Conservation (phyloP, 2,888 invertebrate genomes). For the Crioceris asparagi region DNA sequence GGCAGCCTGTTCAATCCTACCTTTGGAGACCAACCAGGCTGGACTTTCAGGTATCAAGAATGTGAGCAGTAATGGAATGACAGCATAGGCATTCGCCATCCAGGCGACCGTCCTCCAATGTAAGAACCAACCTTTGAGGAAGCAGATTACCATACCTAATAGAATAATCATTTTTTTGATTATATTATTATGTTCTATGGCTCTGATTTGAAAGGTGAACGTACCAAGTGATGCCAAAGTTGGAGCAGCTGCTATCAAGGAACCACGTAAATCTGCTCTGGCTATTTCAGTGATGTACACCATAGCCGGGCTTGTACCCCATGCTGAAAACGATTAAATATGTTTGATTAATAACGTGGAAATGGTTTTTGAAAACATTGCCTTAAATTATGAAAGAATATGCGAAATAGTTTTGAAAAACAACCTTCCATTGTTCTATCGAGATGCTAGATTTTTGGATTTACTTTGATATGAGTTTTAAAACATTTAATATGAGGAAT, state of each 20-base stretch:
- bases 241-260: slow-evolving; percentile 47
- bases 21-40: slow-evolving; percentile 47
- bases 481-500: not conserved
- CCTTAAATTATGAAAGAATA: too few species aligned
- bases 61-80: slow-evolving; percentile 41
- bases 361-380: too few species aligned
- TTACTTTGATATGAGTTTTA: too few species aligned
- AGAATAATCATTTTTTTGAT: too few species aligned
- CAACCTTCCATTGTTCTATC: too few species aligned
- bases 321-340: slow-evolving; percentile 33
- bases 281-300: slow-evolving; percentile 53
- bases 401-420: too few species aligned
- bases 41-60: slow-evolving; percentile 49
- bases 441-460: too few species aligned
- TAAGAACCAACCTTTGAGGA: slow-evolving; percentile 44
- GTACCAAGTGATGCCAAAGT: slow-evolving; percentile 48
- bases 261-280: slow-evolving; percentile 48
- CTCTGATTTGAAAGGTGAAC: too few species aligned
- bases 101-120: slow-evolving; percentile 47
- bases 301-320: slow-evolving; percentile 49
- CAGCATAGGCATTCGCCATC: slow-evolving; percentile 42
- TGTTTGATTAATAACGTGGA: too few species aligned
- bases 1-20: slow-evolving; percentile 43
- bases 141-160: slow-evolving; percentile 46
- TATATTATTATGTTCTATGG: too few species aligned